phyloP scores from a whole-genome alignment of 2,888 invertebrate genomes.

The Melinaea marsaeus region DNA sequence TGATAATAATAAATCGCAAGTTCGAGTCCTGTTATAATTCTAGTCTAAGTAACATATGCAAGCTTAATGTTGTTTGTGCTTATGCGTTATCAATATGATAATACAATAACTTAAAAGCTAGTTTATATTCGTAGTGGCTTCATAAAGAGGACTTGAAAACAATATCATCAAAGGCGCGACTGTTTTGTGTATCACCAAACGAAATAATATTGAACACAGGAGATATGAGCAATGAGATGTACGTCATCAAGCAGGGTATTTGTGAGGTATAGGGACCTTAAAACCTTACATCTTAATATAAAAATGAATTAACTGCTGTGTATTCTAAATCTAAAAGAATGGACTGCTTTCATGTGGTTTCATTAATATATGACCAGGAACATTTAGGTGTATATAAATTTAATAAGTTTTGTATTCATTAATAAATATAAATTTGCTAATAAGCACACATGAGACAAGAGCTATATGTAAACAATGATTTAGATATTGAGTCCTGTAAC shows the following conservation, averaged over 20 bases:
- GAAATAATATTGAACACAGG: conserved; percentile 64
- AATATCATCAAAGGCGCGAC: conserved; percentile 48
- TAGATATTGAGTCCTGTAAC: conserved; percentile 52
- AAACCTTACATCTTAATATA: not conserved
- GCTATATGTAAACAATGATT: not conserved
- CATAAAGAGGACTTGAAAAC: conserved; percentile 52
- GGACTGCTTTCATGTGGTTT: no score
- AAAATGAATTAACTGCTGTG: no score
- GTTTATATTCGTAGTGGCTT: conserved; percentile 41
- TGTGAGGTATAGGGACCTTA: conserved; percentile 49
- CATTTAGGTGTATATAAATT: no score
- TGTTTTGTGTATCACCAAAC: conserved; percentile 61
- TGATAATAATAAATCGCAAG: no score
- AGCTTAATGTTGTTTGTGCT: no score
- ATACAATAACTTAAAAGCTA: not conserved
- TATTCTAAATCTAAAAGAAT: no score
- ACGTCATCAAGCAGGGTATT: conserved; percentile 58
- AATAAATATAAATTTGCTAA: not conserved
- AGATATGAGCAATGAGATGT: conserved; percentile 62
- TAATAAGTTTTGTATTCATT: not conserved
- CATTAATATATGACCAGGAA: no score
- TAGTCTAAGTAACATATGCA: no score
- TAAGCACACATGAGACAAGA: not conserved
- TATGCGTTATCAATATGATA: not conserved
- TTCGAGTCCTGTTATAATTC: no score